These are phyloP conservation scores for Brachionus manjavacas DNA, from an alignment of 1,140 invertebrate genomes.

Conservation along the genomic window DNA sequence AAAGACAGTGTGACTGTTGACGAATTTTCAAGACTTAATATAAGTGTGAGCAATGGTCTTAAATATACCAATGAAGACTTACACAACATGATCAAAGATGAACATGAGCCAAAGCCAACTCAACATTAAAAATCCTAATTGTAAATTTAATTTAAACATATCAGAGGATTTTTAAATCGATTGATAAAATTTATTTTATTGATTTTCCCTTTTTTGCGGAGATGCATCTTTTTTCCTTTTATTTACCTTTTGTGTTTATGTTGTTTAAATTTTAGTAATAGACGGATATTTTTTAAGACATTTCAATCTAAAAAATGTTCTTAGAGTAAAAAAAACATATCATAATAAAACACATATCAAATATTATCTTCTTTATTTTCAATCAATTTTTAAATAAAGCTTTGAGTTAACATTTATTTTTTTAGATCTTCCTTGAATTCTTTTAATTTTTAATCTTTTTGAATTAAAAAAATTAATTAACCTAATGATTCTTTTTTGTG, in stretches of 20 bases:
- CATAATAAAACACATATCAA: neutral
- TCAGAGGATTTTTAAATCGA: neutral
- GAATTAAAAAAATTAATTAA: too few relatives aligned
- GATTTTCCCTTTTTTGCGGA: neutral
- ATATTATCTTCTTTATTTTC: too few relatives aligned
- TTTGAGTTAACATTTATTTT: too few relatives aligned
- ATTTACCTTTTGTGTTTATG: neutral
- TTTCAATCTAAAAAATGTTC: neutral
- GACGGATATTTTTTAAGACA: neutral
- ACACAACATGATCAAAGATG: neutral
- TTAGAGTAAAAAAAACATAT: neutral
- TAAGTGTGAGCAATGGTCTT: constrained; percentile 4
- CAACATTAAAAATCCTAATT: neutral
- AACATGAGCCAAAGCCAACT: neutral
- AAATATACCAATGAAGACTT: constrained; percentile 40
- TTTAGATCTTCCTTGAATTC: too few relatives aligned
- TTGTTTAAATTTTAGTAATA: neutral
- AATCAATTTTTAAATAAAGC: too few relatives aligned
- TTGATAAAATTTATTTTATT: neutral
- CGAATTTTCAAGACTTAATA: constrained; percentile 37
- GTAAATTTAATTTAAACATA: neutral
- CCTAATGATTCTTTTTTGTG: too few relatives aligned
- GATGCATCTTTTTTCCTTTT: neutral
- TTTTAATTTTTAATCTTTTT: too few relatives aligned
- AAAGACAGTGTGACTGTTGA: constrained; percentile 41